Base-by-base conservation (phyloP, 2,888 invertebrate species). In the Amorpha juglandis region DNA sequence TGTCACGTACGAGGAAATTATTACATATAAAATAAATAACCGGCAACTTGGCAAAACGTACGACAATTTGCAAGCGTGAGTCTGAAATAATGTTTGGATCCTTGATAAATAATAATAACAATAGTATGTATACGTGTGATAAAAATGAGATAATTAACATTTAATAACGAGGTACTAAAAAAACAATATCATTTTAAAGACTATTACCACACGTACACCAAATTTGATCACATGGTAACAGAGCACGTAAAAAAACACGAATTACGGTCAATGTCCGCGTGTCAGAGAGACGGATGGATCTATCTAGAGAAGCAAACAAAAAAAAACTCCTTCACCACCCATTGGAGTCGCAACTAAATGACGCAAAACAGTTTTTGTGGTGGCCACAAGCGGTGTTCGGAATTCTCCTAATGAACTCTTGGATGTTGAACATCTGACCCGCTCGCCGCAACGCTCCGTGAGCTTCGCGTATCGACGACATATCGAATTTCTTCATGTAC, bases 191-290 rank as follows among this genome's bases (percentile, higher is more conserved):
- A 27, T 27, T 27, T 66, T n/a, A 35, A 42, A 19, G 47, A 42
- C 27, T 16, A 14, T 53, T 21, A 58, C 50, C 50, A 65, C 64
- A 45, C 52, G 27, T 7, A 35, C 53, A 71, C 70, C 68, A 63
- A 68, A 70, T 19, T 21, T 19, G 64, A 71, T 70, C 65, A 76
- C 75, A 79, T 79, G 78, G 81, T 82, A 85, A 83, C 78, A 74
- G 78, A 86, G 83, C 82, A 86, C 83, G 86, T 83, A 80, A 84
- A 90, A n/a, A 87, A 91, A 83, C 83, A 80, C 27, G 78, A 82
- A 76, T 76, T 82, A 87, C 87, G 92, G 92, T 93, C 92, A 92
- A 91, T 76, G 93, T 84, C 89, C 92, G 79, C 83, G 82, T 81
- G 86, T 82, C 84, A 84, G 85, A 80, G 84, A 77, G 86, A 75